phyloP scores from a whole-genome alignment of 2,888 invertebrate genomes.

The Hirtodrosophila alboralis region DNA sequence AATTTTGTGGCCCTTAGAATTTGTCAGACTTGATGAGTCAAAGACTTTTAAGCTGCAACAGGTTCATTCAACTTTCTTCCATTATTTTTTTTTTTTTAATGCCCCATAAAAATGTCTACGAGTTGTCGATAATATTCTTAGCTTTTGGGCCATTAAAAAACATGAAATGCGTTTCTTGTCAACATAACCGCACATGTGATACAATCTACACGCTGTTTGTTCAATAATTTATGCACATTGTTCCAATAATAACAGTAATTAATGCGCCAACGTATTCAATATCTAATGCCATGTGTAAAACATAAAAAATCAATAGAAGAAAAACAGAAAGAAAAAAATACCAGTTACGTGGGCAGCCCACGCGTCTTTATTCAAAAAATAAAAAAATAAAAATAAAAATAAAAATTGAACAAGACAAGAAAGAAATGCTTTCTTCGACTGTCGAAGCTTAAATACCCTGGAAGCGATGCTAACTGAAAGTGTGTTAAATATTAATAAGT shows the following conservation, averaged over 20 bases:
- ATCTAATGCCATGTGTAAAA: slow-evolving; percentile 2
- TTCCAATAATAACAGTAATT: slow-evolving; percentile 68
- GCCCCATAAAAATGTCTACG: slow-evolving; percentile 7
- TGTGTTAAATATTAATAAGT: too few relatives aligned
- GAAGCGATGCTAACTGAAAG: too few relatives aligned
- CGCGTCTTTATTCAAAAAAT: slow-evolving; percentile 31
- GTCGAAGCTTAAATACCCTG: too few relatives aligned
- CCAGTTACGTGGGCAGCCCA: slow-evolving; percentile 32
- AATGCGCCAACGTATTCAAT: slow-evolving; percentile 49
- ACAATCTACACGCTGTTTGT: slow-evolving; percentile 45
- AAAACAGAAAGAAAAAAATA: too few relatives aligned
- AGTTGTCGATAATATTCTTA: slow-evolving; percentile 5
- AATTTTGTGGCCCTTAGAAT: slow-evolving; percentile 20
- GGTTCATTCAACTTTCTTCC: slow-evolving; percentile 70
- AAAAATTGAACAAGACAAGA: too few relatives aligned
- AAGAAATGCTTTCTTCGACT: too few relatives aligned
- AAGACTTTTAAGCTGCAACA: slow-evolving; percentile 37
- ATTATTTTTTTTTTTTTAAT: too few relatives aligned
- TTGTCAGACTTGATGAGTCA: slow-evolving; percentile 17
- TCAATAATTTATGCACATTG: slow-evolving; percentile 67
- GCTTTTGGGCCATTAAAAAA: slow-evolving; percentile 32
- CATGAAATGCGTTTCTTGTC: slow-evolving; percentile 46
- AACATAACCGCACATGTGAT: slow-evolving; percentile 48
- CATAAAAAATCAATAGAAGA: slow-evolving; percentile 38
- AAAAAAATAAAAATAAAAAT: too few relatives aligned